Base-by-base conservation (phyloP, 64 coral and sea anemone species). In the Actinia equina region DNA sequence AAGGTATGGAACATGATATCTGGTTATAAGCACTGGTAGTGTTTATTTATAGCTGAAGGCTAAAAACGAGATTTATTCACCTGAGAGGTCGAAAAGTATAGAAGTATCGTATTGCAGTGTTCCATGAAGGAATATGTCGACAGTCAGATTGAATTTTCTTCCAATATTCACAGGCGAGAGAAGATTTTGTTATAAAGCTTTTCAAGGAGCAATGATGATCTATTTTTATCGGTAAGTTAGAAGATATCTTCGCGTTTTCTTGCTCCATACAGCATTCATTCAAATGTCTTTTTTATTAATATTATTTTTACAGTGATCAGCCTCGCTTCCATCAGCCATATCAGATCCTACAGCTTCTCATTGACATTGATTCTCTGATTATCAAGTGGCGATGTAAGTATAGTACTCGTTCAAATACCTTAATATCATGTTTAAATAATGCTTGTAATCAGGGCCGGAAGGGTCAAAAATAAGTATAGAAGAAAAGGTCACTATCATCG, bases 341-440 rank as follows among this genome's bases (percentile, higher is more conserved):
- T 77, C 96, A 98, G 43, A 89, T 98, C 52, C 93, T 98, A 88
- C 88, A 94, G 46, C 86, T 99, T 54, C 86, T 99, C 44, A 95
- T 99, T 93, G 97, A 99, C 71, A 99, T 99, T 37, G 97, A 99
- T 77, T 95, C 90, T 19, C 84, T 88, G 44, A 85, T 99, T 43
- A 99, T 86, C 62, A 99, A 99, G 78, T 99, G 97, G 97, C 87
- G 97, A 51, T 99, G 97, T 99, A 93, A 99, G 97, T 94, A 2
- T 8, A 9, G 26, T 16, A 41, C 25, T 55, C 10, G 54, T 25
- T 41, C 3, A n/a, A 63, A 0, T 8, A 23, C 9, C 62, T 7
- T n/a, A 6, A 37, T 37, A 37, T 37, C 30, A 37, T 37, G 30
- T 37, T 37, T 37, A 37, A 37, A 37, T 37, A 37, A 1, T 37